Percentiles rank a stretch among this genome's conserved stretches.
Evolutionary conservation across 2,797 vertebrate genomes (phyloP).

Genomic region (Melanotaenia boesemani): DNA sequence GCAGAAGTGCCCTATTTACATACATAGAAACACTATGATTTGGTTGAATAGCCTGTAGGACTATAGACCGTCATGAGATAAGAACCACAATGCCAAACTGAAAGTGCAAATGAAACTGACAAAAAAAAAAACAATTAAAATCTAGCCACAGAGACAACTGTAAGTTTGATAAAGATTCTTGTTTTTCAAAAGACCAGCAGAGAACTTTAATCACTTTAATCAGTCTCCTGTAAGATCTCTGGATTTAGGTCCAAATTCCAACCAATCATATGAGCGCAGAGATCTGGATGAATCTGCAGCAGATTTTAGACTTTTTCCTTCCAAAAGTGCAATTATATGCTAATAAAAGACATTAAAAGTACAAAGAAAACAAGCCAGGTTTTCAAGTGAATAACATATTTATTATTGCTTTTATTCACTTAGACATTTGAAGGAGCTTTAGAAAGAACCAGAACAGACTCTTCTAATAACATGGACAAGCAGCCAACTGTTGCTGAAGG

Average conservation of each 20-base stretch:
- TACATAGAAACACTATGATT: no score
- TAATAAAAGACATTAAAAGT: conserved; percentile 26
- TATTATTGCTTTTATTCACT: conserved; percentile 2
- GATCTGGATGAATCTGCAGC: conserved; percentile 51
- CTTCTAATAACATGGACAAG: conserved; percentile 9
- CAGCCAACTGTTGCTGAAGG: conserved; percentile 55
- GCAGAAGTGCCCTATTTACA: neutral
- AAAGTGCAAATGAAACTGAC: conserved; percentile 21
- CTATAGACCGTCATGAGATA: neutral
- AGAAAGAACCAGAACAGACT: conserved; percentile 3
- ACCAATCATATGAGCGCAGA: conserved; percentile 73
- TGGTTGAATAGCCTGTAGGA: neutral
- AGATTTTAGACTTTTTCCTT: conserved; percentile 43
- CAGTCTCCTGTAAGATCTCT: conserved; percentile 55
- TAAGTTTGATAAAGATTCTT: conserved; percentile 10
- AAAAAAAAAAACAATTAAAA: conserved; percentile 60
- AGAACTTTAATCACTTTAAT: conserved; percentile 58
- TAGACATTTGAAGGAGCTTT: neutral
- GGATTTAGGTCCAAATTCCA: conserved; percentile 58
- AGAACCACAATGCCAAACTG: no score
- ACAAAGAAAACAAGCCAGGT: conserved; percentile 11
- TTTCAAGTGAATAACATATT: conserved; percentile 17
- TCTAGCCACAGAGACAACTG: conserved; percentile 35
- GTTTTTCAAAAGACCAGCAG: conserved; percentile 23
- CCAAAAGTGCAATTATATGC: conserved; percentile 27